Percentiles rank a stretch among this genome's conserved stretches.
Conservation (phyloP, 2,113 vertebrate genomes). For the Platanista minor region DNA sequence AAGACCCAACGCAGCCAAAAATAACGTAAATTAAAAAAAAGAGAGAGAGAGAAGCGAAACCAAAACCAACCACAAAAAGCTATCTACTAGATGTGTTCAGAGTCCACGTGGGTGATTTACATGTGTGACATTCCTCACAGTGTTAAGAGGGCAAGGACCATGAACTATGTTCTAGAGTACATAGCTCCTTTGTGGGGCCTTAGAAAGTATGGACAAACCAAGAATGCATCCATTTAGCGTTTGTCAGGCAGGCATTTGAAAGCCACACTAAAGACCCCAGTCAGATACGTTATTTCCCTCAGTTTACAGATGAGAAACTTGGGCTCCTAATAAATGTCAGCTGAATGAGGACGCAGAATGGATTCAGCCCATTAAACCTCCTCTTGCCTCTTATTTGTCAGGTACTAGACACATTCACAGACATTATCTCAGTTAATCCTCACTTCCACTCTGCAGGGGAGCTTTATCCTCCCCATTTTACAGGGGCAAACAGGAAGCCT, state of each 20-base stretch:
- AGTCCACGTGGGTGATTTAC: background rate
- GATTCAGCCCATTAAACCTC: background rate
- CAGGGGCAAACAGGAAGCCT: background rate
- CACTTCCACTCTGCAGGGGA: background rate
- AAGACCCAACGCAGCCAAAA: too few relatives aligned
- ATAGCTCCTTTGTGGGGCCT: background rate
- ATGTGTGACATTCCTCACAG: conserved; percentile 19
- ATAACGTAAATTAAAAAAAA: too few relatives aligned
- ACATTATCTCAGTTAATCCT: background rate
- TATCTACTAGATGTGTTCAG: background rate
- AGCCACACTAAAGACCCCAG: background rate
- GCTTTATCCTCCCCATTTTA: background rate
- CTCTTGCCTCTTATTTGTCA: background rate
- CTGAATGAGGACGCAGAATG: background rate
- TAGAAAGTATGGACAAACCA: background rate
- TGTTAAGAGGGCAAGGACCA: background rate
- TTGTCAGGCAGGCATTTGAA: background rate
- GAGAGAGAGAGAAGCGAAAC: conserved; percentile 1
- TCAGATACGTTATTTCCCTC: background rate
- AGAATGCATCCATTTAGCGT: background rate
- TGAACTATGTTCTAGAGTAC: background rate
- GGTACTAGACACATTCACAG: background rate
- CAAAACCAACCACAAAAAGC: conserved; percentile 30
- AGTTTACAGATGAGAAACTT: background rate
- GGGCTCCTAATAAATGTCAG: background rate